Evolutionary conservation across 1,140 invertebrate species (phyloP), one percentile per base, ranked within the genome.

Genomic region (Neuroterus valhalla): DNA sequence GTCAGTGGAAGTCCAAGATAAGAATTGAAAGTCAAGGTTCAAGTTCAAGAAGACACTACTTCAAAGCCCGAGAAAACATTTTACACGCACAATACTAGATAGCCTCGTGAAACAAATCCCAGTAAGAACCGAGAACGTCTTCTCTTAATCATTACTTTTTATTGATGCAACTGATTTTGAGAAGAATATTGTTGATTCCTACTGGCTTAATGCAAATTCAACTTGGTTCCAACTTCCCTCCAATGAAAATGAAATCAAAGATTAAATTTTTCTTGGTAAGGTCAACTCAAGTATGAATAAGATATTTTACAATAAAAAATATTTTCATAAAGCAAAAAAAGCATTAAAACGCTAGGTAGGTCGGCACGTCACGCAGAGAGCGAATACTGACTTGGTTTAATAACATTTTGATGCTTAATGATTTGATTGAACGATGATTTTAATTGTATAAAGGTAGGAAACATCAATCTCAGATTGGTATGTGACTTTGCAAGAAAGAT

Each of bases 311-410:
- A 78, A 80, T 71, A 71, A 71, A 81, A 70, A 71, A 42, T 17
- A 23, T 68, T 67, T 78, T 76, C 75, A 76, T 73, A 76, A 76
- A 75, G 79, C 62, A 74, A 80, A 81, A 81, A 70, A 72, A 79
- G 85, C 82, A 82, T 84, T 87, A 78, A 86, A 86, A 86, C 74
- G 81, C 81, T 81, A 83, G 78, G 81, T 79, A 86, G 85, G 84
- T 84, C 82, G 82, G 81, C 86, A 83, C 84, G 85, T 88, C 88
- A 87, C 84, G 85, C 83, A 80, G 81, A 74, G 68, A 68, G 79
- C 68, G 62, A 44, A 66, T 68, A 50, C 38, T 62, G 14, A 68
- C 11, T 17, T n/a, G 14, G 11, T 15, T 50, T 10, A 5, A 50
- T 50, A n/a, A 50, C 4, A n/a, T 6, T 50, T 50, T 19, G 46